These are phyloP conservation scores for Batillaria attramentaria DNA, from an alignment of 1,140 invertebrate species.

Conservation along the genomic window DNA sequence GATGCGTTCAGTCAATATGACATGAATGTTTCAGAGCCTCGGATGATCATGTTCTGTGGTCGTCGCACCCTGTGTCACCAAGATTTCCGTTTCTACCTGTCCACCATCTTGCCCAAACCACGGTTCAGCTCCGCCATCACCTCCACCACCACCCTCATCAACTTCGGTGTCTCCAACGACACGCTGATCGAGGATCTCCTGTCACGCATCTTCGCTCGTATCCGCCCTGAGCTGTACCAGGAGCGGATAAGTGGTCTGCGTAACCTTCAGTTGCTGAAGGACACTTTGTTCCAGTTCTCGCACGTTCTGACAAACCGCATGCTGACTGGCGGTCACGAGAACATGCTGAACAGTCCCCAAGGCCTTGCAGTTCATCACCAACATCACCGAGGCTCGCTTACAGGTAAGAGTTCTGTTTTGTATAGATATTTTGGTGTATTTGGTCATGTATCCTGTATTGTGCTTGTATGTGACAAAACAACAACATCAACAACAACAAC, in stretches of 20 bases:
- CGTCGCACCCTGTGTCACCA: conserved; percentile 65
- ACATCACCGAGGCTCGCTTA: conserved; percentile 63
- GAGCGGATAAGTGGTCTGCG: conserved; percentile 56
- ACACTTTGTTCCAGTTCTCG: conserved; percentile 57
- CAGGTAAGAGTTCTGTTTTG: too few species aligned
- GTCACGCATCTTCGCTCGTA: conserved; percentile 63
- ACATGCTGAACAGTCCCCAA: conserved; percentile 58
- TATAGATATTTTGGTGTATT: too few species aligned
- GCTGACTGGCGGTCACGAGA: conserved; percentile 58
- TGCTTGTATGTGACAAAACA: too few species aligned
- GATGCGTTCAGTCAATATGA: too few species aligned
- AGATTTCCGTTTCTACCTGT: conserved; percentile 65
- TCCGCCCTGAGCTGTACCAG: conserved; percentile 62
- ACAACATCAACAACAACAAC: too few species aligned
- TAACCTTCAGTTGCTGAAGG: conserved; percentile 61
- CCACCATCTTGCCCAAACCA: conserved; percentile 61
- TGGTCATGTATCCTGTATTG: too few species aligned
- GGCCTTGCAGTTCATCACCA: conserved; percentile 62
- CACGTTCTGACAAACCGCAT: conserved; percentile 57
- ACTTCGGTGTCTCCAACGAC: conserved; percentile 67
- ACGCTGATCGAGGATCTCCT: conserved; percentile 67
- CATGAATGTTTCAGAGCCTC: conserved; percentile 54
- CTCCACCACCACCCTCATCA: conserved; percentile 64
- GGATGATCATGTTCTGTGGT: conserved; percentile 68
- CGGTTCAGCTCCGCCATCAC: conserved; percentile 63